A percentile compares a stretch with the other conserved stretches of the same genome.
Evolutionary conservation across 2,113 vertebrate genomes (phyloP).

Genomic region (Oreochromis aureus): DNA sequence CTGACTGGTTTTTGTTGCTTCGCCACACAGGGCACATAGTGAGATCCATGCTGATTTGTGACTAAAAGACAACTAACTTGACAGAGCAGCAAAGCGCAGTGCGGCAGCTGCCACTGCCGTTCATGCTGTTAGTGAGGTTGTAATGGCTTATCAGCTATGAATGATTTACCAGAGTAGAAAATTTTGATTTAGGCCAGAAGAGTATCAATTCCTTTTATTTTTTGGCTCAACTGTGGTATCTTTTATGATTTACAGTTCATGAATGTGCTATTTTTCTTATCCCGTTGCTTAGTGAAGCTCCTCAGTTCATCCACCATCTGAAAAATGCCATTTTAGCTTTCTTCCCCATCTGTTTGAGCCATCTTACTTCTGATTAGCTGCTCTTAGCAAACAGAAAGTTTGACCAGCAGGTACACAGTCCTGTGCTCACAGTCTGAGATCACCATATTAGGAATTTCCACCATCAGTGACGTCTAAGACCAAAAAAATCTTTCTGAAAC

Average conservation of each 20-base stretch:
- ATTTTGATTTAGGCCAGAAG: not conserved
- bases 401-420: not conserved
- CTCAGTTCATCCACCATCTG: not conserved
- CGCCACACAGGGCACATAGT: not conserved
- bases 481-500: not conserved
- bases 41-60: not conserved
- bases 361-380: not conserved
- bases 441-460: not conserved
- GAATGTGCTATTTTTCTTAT: not conserved
- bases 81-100: not conserved
- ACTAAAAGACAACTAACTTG: not conserved
- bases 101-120: not conserved
- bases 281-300: not conserved
- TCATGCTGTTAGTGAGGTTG: not conserved
- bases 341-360: not conserved
- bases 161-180: slow-evolving; percentile 9
- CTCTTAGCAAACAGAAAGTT: not conserved
- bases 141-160: slow-evolving; percentile 9
- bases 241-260: not conserved
- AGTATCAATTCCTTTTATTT: not conserved
- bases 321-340: not conserved
- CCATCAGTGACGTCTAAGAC: not conserved
- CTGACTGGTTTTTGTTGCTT: not conserved
- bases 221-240: not conserved
- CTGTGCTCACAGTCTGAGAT: not conserved